Percentiles rank a stretch among this genome's conserved stretches.
phyloP scores from a whole-genome alignment of 2,113 vertebrate species.

The Mesembrinibis cayennensis region DNA sequence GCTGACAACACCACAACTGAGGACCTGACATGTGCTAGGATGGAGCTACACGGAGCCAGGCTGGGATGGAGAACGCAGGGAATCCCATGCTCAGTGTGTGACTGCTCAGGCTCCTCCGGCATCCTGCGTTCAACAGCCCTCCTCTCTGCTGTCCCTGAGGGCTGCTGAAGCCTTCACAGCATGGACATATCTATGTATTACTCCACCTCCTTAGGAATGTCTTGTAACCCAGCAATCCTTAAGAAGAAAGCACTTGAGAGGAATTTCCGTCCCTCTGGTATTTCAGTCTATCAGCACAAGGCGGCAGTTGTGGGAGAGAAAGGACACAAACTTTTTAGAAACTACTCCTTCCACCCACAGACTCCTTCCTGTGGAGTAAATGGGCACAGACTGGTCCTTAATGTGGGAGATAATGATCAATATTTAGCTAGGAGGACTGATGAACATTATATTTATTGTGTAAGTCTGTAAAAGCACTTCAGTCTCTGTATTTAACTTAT shows the following conservation, averaged over 20 bases:
- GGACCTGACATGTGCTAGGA: background rate
- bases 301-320: background rate
- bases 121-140: accelerated
- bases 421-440: constrained; percentile 6
- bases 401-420: constrained; percentile 18
- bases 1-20: background rate
- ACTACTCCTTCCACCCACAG: background rate
- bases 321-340: background rate
- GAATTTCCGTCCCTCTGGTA: background rate
- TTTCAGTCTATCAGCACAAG: background rate
- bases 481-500: constrained; percentile 15
- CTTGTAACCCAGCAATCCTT: background rate
- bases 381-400: background rate
- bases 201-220: background rate
- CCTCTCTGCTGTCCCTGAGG: background rate
- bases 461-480: background rate
- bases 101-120: background rate
- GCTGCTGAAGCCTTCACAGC: background rate
- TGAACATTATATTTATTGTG: background rate
- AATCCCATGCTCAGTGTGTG: background rate
- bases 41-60: background rate
- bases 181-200: background rate
- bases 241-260: background rate
- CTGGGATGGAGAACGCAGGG: background rate
- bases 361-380: background rate